Evolutionary conservation across 2,113 vertebrate species (phyloP).

Genomic region (Salvelinus fontinalis): DNA sequence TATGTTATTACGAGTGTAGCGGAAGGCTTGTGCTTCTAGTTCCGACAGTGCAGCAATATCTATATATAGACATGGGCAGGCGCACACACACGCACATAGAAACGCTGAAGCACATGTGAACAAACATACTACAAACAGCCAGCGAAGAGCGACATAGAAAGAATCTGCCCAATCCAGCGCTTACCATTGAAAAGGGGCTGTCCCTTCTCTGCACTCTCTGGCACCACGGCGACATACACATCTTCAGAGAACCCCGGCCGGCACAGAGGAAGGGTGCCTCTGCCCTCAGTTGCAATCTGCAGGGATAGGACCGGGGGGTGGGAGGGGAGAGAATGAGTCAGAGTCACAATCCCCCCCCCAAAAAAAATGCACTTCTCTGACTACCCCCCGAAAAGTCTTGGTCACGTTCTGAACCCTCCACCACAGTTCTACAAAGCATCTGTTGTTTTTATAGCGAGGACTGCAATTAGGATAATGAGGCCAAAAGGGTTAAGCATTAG

Average conservation of each 20-base stretch:
- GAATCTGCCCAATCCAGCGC: conserved; percentile 33
- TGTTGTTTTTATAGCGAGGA: conserved; percentile 81
- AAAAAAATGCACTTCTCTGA: conserved; percentile 55
- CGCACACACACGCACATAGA: conserved; percentile 11
- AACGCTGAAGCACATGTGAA: conserved; percentile 20
- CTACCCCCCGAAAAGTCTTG: conserved; percentile 65
- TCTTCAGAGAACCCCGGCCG: conserved; percentile 94
- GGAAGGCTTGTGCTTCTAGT: too few species aligned
- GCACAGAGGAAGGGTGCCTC: conserved; percentile 81
- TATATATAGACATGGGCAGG: conserved; percentile 1
- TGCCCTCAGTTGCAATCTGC: conserved; percentile 87
- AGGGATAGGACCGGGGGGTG: conserved; percentile 64
- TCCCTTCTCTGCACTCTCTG: conserved; percentile 82
- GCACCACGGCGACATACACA: conserved; percentile 83
- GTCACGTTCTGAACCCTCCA: conserved; percentile 61
- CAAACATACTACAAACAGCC: conserved; percentile 17
- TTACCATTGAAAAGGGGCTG: conserved; percentile 91
- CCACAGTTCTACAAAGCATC: conserved; percentile 73
- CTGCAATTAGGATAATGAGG: conserved; percentile 82
- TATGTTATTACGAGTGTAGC: too few species aligned
- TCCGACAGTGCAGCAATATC: too few species aligned
- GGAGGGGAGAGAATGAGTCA: conserved; percentile 36
- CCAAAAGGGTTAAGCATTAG: conserved; percentile 92
- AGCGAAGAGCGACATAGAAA: conserved; percentile 5
- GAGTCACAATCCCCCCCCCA: conserved; percentile 68